phyloP scores from a whole-genome alignment of 2,888 invertebrate species.

The Drosophila conformis region DNA sequence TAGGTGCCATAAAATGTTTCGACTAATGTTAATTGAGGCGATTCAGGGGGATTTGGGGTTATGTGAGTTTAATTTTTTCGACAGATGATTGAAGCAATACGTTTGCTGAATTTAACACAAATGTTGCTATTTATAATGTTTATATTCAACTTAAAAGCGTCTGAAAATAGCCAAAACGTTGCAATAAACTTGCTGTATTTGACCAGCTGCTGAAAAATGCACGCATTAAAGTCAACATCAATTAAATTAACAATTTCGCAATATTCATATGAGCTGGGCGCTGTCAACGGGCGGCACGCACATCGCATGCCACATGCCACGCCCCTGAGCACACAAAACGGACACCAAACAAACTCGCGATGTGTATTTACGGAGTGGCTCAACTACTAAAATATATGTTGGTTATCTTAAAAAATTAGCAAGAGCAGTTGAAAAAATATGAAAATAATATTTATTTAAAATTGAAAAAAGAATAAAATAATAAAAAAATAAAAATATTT shows the following conservation, averaged over 20 bases:
- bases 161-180: conserved; percentile 59
- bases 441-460: background rate
- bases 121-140: conserved; percentile 42
- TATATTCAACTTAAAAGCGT: conserved; percentile 29
- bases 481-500: background rate
- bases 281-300: conserved; percentile 34
- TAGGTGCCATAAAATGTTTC: conserved; percentile 33
- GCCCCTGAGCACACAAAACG: conserved; percentile 24
- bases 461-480: background rate
- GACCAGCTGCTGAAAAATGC: conserved; percentile 65
- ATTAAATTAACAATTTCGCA: conserved; percentile 70
- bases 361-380: conserved; percentile 1
- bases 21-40: conserved; percentile 46
- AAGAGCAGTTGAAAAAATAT: background rate
- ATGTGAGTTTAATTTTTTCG: conserved; percentile 30
- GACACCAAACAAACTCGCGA: conserved; percentile 13
- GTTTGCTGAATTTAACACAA: conserved; percentile 32
- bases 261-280: conserved; percentile 34
- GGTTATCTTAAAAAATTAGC: background rate
- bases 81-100: conserved; percentile 10
- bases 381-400: background rate
- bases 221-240: conserved; percentile 65
- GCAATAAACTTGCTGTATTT: conserved; percentile 60
- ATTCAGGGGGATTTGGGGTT: conserved; percentile 39
- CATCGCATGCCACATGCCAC: conserved; percentile 42